Percentiles rank a stretch among this genome's conserved stretches.
These are phyloP conservation scores for Dendrocopos noguchii DNA, from an alignment of 2,113 vertebrate genomes.

Conservation along the genomic window DNA sequence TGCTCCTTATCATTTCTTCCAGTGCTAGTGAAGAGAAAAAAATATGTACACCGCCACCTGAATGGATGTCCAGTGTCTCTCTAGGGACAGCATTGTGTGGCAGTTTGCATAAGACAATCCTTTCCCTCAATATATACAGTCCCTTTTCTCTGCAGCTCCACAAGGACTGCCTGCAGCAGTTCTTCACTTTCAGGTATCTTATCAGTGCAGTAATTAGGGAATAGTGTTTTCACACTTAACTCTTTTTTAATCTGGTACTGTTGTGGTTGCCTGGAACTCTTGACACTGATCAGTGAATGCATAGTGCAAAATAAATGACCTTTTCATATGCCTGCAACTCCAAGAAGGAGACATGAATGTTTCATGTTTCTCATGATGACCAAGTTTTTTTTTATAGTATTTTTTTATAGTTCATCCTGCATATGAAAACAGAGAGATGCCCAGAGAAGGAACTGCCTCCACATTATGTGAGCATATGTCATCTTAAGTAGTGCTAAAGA, in stretches of 20 bases:
- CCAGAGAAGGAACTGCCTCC: not conserved
- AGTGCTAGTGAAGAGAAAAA: too few relatives aligned
- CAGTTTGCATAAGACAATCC: not conserved
- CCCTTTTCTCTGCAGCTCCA: not conserved
- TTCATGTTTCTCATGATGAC: not conserved
- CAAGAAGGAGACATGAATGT: not conserved
- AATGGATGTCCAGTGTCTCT: not conserved
- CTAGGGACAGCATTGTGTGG: not conserved
- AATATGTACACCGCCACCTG: not conserved
- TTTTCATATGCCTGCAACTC: rapidly evolving
- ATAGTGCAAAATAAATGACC: not conserved
- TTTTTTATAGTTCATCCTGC: rapidly evolving
- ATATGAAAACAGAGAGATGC: not conserved
- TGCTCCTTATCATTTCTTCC: too few relatives aligned
- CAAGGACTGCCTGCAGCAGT: not conserved
- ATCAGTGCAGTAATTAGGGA: not conserved
- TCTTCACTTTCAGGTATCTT: not conserved
- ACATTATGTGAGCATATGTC: not conserved
- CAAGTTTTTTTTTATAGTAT: not conserved
- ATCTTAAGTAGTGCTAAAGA: not conserved
- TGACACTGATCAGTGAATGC: not conserved
- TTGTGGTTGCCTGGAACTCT: not conserved
- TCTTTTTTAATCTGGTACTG: not conserved
- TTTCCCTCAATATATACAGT: not conserved
- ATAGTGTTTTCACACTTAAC: not conserved